Percentiles rank a stretch among this genome's conserved stretches.
Conservation (phyloP, 1,140 invertebrate genomes). For the Lepidurus arcticus region DNA sequence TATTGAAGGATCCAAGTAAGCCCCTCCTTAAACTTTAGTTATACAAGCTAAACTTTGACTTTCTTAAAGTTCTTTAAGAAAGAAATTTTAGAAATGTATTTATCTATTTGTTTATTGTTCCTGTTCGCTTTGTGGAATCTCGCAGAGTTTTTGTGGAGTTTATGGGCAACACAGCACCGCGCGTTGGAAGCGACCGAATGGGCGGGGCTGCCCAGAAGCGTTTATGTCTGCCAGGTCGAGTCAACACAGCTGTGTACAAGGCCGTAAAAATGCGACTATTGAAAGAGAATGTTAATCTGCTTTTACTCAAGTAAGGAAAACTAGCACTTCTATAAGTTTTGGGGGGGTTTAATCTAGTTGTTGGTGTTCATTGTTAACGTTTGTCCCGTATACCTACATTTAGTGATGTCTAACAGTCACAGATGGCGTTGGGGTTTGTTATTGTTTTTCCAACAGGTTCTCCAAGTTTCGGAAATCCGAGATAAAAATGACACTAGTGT, state of each 20-base stretch:
- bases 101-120: conserved; percentile 46
- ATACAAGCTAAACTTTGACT: too few species aligned
- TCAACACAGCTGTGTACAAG: conserved; percentile 66
- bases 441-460: too few species aligned
- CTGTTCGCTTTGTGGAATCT: conserved; percentile 54
- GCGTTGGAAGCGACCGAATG: conserved; percentile 36
- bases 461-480: too few species aligned
- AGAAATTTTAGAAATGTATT: too few species aligned
- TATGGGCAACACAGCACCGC: conserved; percentile 39
- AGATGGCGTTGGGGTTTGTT: too few species aligned
- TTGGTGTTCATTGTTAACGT: too few species aligned
- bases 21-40: background rate
- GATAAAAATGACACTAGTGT: too few species aligned
- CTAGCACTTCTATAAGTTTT: too few species aligned
- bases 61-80: too few species aligned
- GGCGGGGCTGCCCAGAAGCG: conserved; percentile 28
- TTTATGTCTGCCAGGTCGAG: conserved; percentile 50
- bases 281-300: conserved; percentile 48
- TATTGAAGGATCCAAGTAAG: conserved; percentile 14
- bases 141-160: conserved; percentile 37
- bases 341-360: too few species aligned
- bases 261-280: conserved; percentile 65
- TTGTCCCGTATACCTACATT: too few species aligned
- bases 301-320: conserved; percentile 39
- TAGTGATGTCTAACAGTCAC: too few species aligned